Conservation (phyloP, 2,888 invertebrate species). For the Tenthredo mesomela region DNA sequence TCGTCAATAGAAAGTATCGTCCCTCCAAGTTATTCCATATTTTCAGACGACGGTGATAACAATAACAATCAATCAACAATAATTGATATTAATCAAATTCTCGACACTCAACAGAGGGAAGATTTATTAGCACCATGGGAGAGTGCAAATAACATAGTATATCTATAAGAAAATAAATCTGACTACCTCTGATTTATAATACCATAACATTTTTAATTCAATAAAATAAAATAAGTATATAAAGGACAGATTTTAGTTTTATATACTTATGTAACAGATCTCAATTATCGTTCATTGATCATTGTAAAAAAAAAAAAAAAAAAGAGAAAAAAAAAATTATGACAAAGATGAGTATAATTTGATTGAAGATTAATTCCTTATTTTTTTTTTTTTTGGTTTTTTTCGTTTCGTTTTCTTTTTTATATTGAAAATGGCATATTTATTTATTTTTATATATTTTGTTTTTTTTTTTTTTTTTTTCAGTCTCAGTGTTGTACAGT, state of each 20-base stretch:
- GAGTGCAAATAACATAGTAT: neutral
- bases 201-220: neutral
- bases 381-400: neutral
- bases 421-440: slow-evolving; percentile 44
- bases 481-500: slow-evolving; percentile 53
- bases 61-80: neutral
- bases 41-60: neutral
- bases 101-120: slow-evolving; percentile 20
- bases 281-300: neutral
- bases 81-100: neutral
- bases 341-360: neutral
- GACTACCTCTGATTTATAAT: neutral
- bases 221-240: too few relatives aligned
- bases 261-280: neutral
- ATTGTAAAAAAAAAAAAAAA: neutral
- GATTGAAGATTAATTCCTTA: neutral
- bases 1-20: neutral
- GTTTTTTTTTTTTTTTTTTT: neutral
- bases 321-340: neutral
- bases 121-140: slow-evolving; percentile 32
- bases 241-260: neutral
- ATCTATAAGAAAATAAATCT: slow-evolving; percentile 7
- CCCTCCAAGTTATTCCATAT: slow-evolving; percentile 31
- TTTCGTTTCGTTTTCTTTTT: too few relatives aligned
- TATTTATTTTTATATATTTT: neutral